Percentiles rank a stretch among this genome's conserved stretches.
phyloP scores from a whole-genome alignment of 2,888 invertebrate species.

The Zaprionus obscuricornis region DNA sequence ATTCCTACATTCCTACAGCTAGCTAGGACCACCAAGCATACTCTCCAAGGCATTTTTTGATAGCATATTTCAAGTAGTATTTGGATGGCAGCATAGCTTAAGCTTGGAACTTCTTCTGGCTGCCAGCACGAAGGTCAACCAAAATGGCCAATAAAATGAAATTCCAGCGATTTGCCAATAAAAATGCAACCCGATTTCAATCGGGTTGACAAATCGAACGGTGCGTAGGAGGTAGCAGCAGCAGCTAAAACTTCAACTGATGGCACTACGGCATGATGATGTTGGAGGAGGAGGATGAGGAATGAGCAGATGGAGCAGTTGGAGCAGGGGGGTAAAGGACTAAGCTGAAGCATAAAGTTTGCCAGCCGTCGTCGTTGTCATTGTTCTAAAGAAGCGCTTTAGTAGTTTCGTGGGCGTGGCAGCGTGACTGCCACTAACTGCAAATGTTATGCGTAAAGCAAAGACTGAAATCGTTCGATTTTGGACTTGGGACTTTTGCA shows the following conservation, averaged over 20 bases:
- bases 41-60: too few relatives aligned
- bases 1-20: too few relatives aligned
- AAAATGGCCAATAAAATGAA: constrained; percentile 75
- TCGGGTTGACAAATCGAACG: constrained; percentile 72
- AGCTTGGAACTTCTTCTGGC: constrained; percentile 1
- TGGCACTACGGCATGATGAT: too few relatives aligned
- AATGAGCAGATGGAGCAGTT: background rate
- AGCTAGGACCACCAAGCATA: too few relatives aligned
- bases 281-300: background rate
- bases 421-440: constrained; percentile 57
- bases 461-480: background rate
- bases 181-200: constrained; percentile 69
- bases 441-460: constrained; percentile 59
- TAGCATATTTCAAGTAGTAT: too few relatives aligned
- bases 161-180: constrained; percentile 69
- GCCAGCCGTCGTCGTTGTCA: constrained; percentile 55
- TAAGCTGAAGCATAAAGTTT: constrained; percentile 50
- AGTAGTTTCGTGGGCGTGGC: constrained; percentile 57
- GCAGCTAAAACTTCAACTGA: too few relatives aligned
- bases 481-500: background rate
- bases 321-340: background rate
- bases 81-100: constrained; percentile 24
- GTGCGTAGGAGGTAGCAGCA: constrained; percentile 4
- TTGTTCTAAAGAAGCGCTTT: constrained; percentile 58
- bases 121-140: constrained; percentile 62